These are phyloP conservation scores for Hyaena hyaena DNA, from an alignment of 2,113 vertebrate genomes.

Conservation along the genomic window DNA sequence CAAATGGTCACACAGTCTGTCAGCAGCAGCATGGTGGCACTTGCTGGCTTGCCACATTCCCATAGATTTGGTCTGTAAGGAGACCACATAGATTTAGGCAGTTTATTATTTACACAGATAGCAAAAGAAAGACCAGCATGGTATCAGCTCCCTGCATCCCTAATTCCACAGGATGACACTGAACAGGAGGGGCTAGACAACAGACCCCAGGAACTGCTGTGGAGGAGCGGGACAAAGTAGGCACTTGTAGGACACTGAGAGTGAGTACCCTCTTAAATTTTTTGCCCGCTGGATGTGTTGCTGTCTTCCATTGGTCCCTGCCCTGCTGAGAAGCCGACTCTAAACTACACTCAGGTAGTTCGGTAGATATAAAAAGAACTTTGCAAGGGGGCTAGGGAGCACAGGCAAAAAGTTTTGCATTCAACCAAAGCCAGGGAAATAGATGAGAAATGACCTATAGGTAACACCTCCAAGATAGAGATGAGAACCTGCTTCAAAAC, in stretches of 20 bases:
- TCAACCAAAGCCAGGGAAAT: background rate
- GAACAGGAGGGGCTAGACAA: background rate
- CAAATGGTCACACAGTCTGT: background rate
- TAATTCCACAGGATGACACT: background rate
- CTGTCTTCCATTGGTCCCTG: background rate
- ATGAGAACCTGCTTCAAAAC: background rate
- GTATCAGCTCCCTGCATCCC: background rate
- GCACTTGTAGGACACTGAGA: background rate
- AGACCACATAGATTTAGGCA: background rate
- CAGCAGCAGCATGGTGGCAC: background rate
- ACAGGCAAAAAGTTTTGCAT: conserved; percentile 15
- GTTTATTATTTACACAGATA: background rate
- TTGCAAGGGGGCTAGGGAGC: background rate
- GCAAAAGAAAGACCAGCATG: background rate
- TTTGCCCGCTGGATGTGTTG: background rate
- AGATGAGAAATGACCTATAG: background rate
- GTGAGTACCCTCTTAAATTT: background rate
- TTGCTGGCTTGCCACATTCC: background rate
- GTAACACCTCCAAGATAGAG: background rate
- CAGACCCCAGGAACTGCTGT: background rate
- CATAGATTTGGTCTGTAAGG: background rate
- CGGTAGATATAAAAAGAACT: background rate
- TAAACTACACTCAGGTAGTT: background rate
- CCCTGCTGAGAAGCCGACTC: background rate
- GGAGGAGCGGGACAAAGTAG: background rate